Percentiles rank a stretch among this genome's conserved stretches.
These are phyloP conservation scores for Crambe crambe DNA, from an alignment of 37 sponge, comb jelly and placozoan genomes.

Conservation along the genomic window DNA sequence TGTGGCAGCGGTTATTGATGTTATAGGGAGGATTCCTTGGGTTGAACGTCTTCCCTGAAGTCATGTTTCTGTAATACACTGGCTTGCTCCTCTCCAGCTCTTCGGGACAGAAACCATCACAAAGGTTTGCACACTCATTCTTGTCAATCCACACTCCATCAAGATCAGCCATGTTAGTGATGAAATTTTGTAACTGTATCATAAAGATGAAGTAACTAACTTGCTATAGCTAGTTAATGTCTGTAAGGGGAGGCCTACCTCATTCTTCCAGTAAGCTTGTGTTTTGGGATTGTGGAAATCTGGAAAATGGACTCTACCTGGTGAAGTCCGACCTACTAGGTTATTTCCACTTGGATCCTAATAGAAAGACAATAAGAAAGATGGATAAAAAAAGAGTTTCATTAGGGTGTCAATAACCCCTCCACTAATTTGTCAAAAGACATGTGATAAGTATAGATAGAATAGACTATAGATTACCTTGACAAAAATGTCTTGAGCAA, in stretches of 20 bases:
- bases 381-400: too few species aligned
- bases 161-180: slow-evolving; percentile 35
- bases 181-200: too few species aligned
- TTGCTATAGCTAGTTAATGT: too few species aligned
- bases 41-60: background rate
- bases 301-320: too few species aligned
- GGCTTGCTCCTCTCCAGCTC: background rate
- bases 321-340: too few species aligned
- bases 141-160: slow-evolving; percentile 95
- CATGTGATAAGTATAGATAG: background rate
- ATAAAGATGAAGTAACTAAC: too few species aligned
- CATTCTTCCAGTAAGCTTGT: slow-evolving; percentile 49
- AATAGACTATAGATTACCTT: slow-evolving; percentile 46
- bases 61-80: too few species aligned
- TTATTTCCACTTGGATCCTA: too few species aligned
- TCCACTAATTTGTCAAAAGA: too few species aligned
- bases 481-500: slow-evolving; percentile 62
- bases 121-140: slow-evolving; percentile 92
- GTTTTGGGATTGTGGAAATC: slow-evolving; percentile 79
- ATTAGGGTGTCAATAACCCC: too few species aligned
- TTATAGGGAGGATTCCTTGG: slow-evolving; percentile 37
- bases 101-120: slow-evolving; percentile 67
- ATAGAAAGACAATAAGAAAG: too few species aligned
- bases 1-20: slow-evolving; percentile 66
- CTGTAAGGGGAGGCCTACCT: too few species aligned